A percentile compares a stretch with the other conserved stretches of the same genome.
phyloP scores from a whole-genome alignment of 2,113 vertebrate species.

The Calidris pygmaea region DNA sequence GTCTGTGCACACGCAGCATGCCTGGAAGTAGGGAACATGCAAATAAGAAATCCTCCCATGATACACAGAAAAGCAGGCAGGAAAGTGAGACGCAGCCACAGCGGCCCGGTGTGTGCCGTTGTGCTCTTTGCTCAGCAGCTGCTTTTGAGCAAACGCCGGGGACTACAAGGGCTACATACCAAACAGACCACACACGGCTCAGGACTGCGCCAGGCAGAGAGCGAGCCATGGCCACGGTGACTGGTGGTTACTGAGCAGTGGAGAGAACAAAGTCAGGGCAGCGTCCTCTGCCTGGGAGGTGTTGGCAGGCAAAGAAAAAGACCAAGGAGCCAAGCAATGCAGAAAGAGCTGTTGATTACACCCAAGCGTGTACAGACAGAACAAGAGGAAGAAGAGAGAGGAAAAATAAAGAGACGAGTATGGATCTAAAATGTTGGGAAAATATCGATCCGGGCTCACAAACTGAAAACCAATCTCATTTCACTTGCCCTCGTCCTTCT shows the following conservation, averaged over 20 bases:
- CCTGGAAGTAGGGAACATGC: neutral
- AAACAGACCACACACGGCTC: neutral
- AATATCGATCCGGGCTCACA: neutral
- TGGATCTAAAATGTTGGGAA: neutral
- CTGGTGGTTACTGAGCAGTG: neutral
- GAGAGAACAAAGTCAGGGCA: neutral
- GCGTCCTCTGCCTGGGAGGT: neutral
- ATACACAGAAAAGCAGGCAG: neutral
- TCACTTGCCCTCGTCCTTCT: neutral
- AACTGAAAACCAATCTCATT: neutral
- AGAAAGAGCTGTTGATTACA: neutral
- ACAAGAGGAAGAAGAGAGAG: neutral
- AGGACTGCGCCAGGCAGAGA: neutral
- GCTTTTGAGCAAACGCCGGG: neutral
- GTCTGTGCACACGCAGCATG: neutral
- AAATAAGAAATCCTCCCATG: neutral
- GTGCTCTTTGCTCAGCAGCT: neutral
- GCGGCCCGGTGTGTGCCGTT: neutral
- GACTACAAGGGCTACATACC: neutral
- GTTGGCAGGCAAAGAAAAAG: neutral
- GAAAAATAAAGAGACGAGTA: neutral
- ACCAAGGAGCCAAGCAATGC: neutral
- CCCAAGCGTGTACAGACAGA: fast-evolving
- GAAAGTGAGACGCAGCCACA: neutral
- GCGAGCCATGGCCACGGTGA: neutral